Evolutionary conservation across 2,797 vertebrate genomes (phyloP).

Genomic region (Sebastes nivosus): DNA sequence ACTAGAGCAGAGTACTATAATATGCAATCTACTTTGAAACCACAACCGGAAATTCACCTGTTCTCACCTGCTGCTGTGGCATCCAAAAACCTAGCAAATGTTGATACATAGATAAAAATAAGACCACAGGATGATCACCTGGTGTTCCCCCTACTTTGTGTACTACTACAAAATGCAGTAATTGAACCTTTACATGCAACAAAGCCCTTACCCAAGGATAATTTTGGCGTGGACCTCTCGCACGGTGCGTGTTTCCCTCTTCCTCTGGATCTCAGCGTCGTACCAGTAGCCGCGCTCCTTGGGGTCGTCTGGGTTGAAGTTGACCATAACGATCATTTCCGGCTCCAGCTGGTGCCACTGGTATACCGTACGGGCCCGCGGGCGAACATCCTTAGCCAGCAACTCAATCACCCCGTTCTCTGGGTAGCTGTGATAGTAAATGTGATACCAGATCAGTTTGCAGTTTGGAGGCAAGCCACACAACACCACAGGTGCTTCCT

Average conservation of each 20-base stretch:
- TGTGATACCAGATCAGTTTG: background rate
- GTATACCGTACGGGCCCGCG: slow-evolving; percentile 89
- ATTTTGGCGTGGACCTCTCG: slow-evolving; percentile 91
- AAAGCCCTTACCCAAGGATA: slow-evolving; percentile 87
- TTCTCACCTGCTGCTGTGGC: slow-evolving; percentile 5
- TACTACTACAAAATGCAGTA: background rate
- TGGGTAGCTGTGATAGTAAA: slow-evolving; percentile 85
- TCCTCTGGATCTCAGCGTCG: slow-evolving; percentile 91
- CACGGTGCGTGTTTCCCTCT: slow-evolving; percentile 87
- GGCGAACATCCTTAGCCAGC: slow-evolving; percentile 86
- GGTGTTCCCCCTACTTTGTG: background rate
- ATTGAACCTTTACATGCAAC: background rate
- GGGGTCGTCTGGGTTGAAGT: slow-evolving; percentile 94
- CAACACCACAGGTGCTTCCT: slow-evolving; percentile 34
- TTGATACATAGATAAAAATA: background rate
- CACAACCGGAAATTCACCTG: background rate
- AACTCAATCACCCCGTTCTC: slow-evolving; percentile 91
- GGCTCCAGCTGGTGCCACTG: slow-evolving; percentile 92
- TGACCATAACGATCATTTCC: slow-evolving; percentile 95
- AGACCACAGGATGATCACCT: background rate
- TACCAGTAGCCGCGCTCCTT: slow-evolving; percentile 98
- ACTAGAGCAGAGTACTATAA: no score
- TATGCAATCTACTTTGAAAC: background rate
- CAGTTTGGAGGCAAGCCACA: slow-evolving; percentile 16
- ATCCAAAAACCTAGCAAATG: background rate